Evolutionary conservation across 2,113 vertebrate species (phyloP).

Genomic region (Cairina moschata): DNA sequence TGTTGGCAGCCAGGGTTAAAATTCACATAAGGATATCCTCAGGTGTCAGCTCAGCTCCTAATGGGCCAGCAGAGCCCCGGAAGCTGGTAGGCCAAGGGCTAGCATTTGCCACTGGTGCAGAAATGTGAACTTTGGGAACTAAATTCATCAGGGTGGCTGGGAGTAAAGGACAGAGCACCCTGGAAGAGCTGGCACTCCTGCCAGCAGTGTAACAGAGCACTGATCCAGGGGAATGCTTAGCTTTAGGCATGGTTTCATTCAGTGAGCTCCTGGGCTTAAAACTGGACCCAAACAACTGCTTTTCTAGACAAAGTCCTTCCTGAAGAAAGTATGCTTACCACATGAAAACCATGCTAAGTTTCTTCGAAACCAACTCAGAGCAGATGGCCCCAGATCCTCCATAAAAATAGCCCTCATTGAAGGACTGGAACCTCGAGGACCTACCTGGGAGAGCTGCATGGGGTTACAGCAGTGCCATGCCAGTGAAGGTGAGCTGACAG

Average conservation of each 20-base stretch:
- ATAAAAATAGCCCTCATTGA: neutral
- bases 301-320: neutral
- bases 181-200: neutral
- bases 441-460: neutral
- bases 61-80: neutral
- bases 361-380: neutral
- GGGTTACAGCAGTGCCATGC: rapidly evolving
- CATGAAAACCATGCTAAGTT: neutral
- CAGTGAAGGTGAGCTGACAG: neutral
- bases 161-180: neutral
- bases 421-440: neutral
- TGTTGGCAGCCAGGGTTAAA: neutral
- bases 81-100: neutral
- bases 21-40: neutral
- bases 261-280: neutral
- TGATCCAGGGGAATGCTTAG: neutral
- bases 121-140: neutral
- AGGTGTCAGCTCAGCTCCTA: neutral
- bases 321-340: neutral
- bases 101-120: rapidly evolving
- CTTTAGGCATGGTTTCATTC: neutral
- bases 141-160: neutral
- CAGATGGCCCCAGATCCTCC: neutral
- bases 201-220: neutral
- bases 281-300: neutral